These are phyloP conservation scores for Fratercula arctica DNA, from an alignment of 2,797 vertebrate genomes.

Conservation along the genomic window DNA sequence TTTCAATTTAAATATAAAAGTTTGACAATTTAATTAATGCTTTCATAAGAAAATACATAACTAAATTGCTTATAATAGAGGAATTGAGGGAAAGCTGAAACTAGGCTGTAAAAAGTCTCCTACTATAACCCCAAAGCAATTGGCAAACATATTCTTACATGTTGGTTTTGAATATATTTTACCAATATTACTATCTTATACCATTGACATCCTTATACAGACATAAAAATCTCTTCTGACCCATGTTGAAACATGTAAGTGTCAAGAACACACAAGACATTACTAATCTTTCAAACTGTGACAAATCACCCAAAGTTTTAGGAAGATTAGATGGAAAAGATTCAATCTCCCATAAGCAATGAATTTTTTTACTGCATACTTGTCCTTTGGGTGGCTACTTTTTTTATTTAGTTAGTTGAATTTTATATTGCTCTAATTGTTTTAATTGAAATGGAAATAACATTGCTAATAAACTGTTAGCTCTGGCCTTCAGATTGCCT, in stretches of 20 bases:
- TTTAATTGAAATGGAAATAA: neutral
- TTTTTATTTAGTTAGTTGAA: neutral
- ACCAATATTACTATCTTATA: neutral
- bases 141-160: neutral
- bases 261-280: neutral
- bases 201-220: neutral
- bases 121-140: neutral
- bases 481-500: neutral
- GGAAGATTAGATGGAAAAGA: neutral
- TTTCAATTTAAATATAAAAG: slow-evolving; percentile 1
- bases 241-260: neutral
- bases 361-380: neutral
- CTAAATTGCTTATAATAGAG: neutral
- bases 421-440: neutral
- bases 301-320: neutral
- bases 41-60: neutral
- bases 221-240: neutral
- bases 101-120: neutral
- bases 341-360: neutral
- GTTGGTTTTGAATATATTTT: neutral
- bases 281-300: neutral
- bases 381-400: neutral
- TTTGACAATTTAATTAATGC: neutral
- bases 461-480: neutral
- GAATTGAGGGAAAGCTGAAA: neutral